Evolutionary conservation across 2,113 vertebrate species (phyloP), one percentile per base, ranked within the genome.

Genomic region (Thymallus thymallus): DNA sequence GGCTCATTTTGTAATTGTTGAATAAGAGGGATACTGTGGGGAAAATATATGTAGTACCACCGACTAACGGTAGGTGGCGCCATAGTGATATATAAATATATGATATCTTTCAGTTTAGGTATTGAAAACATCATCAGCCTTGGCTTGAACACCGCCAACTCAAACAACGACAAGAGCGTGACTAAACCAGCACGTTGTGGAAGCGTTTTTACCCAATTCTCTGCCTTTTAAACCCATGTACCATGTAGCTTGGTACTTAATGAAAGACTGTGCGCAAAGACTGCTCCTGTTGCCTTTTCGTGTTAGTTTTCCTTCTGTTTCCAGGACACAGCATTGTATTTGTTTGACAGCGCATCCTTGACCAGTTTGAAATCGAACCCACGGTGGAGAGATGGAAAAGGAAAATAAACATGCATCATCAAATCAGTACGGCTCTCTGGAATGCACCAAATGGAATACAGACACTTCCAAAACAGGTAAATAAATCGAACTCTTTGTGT

Each of bases 341-440:
- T 64, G 62, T n/a, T 22, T 46, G 32, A 45, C 30, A 41, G 35
- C 35, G n/a, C 66, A 41, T 68, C 66, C 46, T 51, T 65, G 63
- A 29, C 24, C 29, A 32, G 14, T 14, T 66, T 66, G 64, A 16
- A 26, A 56, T 18, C 26, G 14, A 56, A 20, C 13, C 6, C 48
- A 32, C 2, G 7, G 2, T 18, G 45, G 41, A 67, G 67, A 65
- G n/a, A 94, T 94, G 93, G 92, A 94, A 78, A 92, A 93, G 77
- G 88, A 91, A 79, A 92, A 93, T 76, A 87, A 91, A 68, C 87
- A 65, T 77, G 85, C 76, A 75, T 77, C 87, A 3, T 80, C 92
- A 23, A 81, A 88, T 74, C 91, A 90, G 48, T 94, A 94, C 68
- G 93, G 94, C 63, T 93, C 95, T 24, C 87, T 95, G 88, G 92